Evolutionary conservation across 2,113 vertebrate species (phyloP), one percentile per base, ranked within the genome.

Genomic region (Perca flavescens): DNA sequence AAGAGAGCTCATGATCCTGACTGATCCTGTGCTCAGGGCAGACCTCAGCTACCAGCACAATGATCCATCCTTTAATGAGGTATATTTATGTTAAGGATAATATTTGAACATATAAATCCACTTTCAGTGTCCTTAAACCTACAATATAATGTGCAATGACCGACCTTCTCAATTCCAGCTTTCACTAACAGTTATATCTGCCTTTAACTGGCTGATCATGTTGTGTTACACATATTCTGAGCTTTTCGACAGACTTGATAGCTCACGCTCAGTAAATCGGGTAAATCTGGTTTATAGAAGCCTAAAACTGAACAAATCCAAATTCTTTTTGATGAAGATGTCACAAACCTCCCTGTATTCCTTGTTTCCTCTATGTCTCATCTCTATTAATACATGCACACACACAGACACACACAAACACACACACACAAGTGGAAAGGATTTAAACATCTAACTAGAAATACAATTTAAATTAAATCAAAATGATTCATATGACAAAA

Each of bases 101-200:
- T 86, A 91, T 86, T 88, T 85, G 56, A 86, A 90, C 58, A 79
- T 64, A 72, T 81, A 90, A 91, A 89, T 89, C 82, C 58, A 66
- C 56, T 80, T 86, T 82, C 64, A 81, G 31, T 58, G 47, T 74
- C 50, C 61, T 76, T 85, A 78, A 87, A 86, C 3, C 47, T 63
- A 53, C 22, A 50, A 21, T 62, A 81, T 79, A 53, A 60, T 71
- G 28, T 25, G 16, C 60, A 74, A 81, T 79, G 77, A 19, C 77
- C 34, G 22, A 16, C 19, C 28, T 52, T 82, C 79, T 77, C 40
- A 36, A 34, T 74, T 71, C 28, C 10, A 61, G 77, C 75, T 66
- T 58, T 13, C 78, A 70, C 73, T 61, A 68, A 50, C 52, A 78
- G 43, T 79, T 79, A 58, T 83, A 70, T 68, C 76, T 73, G 49